Base-by-base conservation (phyloP, 2,113 vertebrate species). In the Brienomyrus brachyistius region DNA sequence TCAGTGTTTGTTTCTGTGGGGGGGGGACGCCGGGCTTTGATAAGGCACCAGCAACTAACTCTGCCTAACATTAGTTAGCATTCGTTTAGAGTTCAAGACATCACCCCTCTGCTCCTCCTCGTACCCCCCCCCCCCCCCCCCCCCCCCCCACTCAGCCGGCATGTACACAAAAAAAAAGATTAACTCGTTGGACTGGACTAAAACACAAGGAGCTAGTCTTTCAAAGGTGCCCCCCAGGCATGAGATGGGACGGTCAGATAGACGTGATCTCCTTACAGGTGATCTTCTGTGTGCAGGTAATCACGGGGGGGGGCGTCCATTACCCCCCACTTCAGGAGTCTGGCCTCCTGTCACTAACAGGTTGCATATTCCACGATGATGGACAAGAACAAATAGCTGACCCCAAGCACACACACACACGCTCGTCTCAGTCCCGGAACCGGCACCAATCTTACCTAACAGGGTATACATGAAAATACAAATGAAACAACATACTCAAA, bases 191-290 rank as follows among this genome's bases (percentile, higher is more conserved):
- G 92, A 91, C 1, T 27, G 91, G 91, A 89, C 82, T 92, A 88
- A 94, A 94, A 93, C 92, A 92, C 90, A 93, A 85, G 93, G 90
- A 0, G 91, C 93, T 93, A 94, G 92, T 93, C 92, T 95, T 95
- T 93, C 93, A 93, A 89, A 89, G 92, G 88, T 92, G 93, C 93
- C 93, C 94, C 90, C 93, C 91, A 93, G 93, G 92, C 0, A 51
- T 91, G 91, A 93, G 93, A 94, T 91, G 93, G 93, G 86, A 31
- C 27, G 87, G n/a, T 45, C 47, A 90, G 56, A 90, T 90, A 90
- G 84, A 66, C 40, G 27, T 85, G 77, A 80, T 86, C 56, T 6
- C 93, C 93, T 95, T 94, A 94, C 6, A 56, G 92, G 91, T 95
- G 93, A 91, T 94, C 94, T 93, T 94, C 94, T 94, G 54, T 93